Evolutionary conservation across 1,140 invertebrate genomes (phyloP), one percentile per base, ranked within the genome.

Genomic region (Mylabris phalerata): DNA sequence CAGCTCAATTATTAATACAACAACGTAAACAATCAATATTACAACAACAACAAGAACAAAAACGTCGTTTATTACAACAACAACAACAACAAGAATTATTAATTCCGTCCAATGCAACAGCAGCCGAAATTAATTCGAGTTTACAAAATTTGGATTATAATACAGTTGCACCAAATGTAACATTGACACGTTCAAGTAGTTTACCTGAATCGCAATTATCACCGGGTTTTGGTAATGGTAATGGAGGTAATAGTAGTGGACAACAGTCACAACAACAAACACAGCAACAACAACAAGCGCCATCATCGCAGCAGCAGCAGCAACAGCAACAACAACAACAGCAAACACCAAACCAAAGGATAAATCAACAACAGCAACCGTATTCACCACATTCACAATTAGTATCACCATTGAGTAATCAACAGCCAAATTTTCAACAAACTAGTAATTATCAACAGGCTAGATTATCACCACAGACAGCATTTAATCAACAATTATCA

Each of bases 151-250:
- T 91, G 61, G 84, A 86, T 71, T 87, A 90, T 70, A 87, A 84
- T 67, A 84, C 84, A n/a, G 86, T 88, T 58, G 87, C 88, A 19
- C 89, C 66, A 6, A 92, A 92, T 75, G 89, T 92, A 6, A 84
- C 88, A 26, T 74, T 80, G 32, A 76, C 88, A 77, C 78, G 85
- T 59, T 84, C 80, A 26, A 68, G 80, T 32, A 87, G 81, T 74
- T 79, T 87, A 62, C 79, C 85, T 63, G 87, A 89, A 71, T 82
- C 85, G 19, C 86, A 88, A 75, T 77, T 86, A 40, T 87, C 85
- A 64, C 84, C 85, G 32, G 79, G 78, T 67, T 87, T 83, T 52
- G 55, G 58, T 25, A 52, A 49, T 9, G 32, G 32, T 32, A 32
- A 32, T 32, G 7, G 19, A 1, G 19, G 32, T 32, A 32, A 32